Conservation (phyloP, 2,113 vertebrate species). For the Archocentrus centrarchus region DNA sequence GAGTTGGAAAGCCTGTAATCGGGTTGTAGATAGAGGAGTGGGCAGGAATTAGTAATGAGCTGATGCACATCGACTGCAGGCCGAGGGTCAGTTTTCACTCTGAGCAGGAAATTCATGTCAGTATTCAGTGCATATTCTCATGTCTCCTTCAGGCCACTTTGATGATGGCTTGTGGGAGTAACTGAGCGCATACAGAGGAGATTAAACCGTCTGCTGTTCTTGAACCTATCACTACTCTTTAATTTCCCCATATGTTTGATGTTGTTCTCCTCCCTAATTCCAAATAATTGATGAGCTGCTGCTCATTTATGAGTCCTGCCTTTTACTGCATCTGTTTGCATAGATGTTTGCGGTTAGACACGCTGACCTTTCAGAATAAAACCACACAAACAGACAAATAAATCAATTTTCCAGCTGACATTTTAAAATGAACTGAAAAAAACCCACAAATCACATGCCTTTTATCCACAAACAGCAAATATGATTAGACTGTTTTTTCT, state of each 20-base stretch:
- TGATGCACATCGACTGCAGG: not conserved
- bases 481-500: not conserved
- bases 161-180: not conserved
- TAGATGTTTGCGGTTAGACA: not conserved
- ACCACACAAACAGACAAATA: not conserved
- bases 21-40: not conserved
- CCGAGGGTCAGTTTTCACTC: conserved; percentile 21
- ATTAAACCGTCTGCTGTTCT: not conserved
- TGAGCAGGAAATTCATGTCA: conserved; percentile 8
- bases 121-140: conserved; percentile 2
- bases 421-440: not conserved
- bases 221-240: not conserved
- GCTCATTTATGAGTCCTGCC: not conserved
- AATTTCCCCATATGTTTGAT: not conserved
- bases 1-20: not conserved
- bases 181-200: not conserved
- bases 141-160: conserved; percentile 3
- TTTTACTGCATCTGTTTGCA: not conserved
- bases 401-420: not conserved
- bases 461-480: not conserved
- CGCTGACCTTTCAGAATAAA: not conserved
- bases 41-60: conserved; percentile 12
- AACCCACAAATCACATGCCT: not conserved
- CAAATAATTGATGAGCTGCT: not conserved
- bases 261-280: not conserved